These are phyloP conservation scores for Cephus spinipes DNA, from an alignment of 2,888 invertebrate species.

Conservation along the genomic window DNA sequence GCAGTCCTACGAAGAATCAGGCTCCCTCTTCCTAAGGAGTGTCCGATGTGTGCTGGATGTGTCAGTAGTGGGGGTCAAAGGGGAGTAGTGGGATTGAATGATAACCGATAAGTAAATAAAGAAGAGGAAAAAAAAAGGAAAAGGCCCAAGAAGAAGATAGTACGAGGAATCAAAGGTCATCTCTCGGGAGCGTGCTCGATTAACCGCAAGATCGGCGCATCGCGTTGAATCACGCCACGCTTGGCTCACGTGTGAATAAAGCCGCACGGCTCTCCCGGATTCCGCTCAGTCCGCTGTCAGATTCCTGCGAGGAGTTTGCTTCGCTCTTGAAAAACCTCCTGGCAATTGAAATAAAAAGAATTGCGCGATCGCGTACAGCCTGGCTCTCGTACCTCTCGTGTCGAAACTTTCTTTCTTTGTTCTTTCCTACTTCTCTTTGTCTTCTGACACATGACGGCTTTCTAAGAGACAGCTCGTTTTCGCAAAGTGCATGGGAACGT, in stretches of 20 bases:
- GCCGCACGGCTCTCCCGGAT: conserved; percentile 27
- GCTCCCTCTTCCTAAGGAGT: neutral
- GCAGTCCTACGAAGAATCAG: neutral
- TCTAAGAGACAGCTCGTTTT: neutral
- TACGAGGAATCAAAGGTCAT: conserved; percentile 40
- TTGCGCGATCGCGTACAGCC: neutral
- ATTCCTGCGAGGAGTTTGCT: neutral
- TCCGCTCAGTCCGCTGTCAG: conserved; percentile 42
- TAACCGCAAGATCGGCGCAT: conserved; percentile 32
- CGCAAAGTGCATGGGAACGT: neutral
- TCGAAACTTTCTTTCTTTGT: neutral
- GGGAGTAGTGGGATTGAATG: neutral
- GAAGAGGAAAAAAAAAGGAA: neutral
- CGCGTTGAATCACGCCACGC: conserved; percentile 45
- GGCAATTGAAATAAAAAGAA: neutral
- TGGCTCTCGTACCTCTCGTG: neutral
- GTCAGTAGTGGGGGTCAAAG: neutral
- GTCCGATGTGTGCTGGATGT: neutral
- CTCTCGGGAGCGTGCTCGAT: conserved; percentile 18
- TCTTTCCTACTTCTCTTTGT: neutral
- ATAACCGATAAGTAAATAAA: neutral
- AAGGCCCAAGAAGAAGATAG: neutral
- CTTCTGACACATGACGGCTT: neutral
- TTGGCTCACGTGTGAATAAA: conserved; percentile 45
- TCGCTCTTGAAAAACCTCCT: neutral